Evolutionary conservation across 1,140 invertebrate genomes (phyloP), one percentile per base, ranked within the genome.

Genomic region (Drosophila persimilis): DNA sequence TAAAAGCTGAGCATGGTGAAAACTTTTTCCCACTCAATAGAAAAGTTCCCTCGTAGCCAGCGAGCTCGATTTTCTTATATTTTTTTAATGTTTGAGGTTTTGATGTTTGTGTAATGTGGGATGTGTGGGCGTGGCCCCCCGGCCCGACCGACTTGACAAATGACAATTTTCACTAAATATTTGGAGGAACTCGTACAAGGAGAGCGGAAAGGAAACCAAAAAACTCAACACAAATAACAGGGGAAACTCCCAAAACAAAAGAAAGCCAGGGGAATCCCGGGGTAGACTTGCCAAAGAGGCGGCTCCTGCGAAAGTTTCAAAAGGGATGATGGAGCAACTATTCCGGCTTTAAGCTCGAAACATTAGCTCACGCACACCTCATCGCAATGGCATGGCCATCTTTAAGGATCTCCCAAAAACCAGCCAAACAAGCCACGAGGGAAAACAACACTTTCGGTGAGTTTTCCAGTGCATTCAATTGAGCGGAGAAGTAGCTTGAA

Each of bases 21-120:
- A 84, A 80, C 62, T 86, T 74, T 84, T 73, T 50, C 57, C 44
- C 81, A 86, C 63, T 86, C 69, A 73, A 86, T 84, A 73, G 73
- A 79, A 84, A 86, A 84, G 80, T 86, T 86, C 44, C 48, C 58
- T 77, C 45, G 29, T 35, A 43, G 43, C 45, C 53, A 56, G 41
- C 52, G 45, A 26, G 24, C 62, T 22, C 8, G n/a, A 4, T 47
- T 39, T 63, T 62, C 11, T 15, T 29, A 22, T n/a, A 46, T 11
- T 6, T 24, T 17, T 11, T 29, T 41, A 50, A 56, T 43, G 55
- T 56, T 69, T 69, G 66, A 69, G 66, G 66, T n/a, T 44, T 46
- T 11, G 11, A 20, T 20, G 20, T 20, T 20, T 20, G 20, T 20
- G 20, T 1, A 2, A 20, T 20, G 17, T 11, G 67, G 69, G 69